Base-by-base conservation (phyloP, 1,140 invertebrate genomes). In the Agraylea sexmaculata region DNA sequence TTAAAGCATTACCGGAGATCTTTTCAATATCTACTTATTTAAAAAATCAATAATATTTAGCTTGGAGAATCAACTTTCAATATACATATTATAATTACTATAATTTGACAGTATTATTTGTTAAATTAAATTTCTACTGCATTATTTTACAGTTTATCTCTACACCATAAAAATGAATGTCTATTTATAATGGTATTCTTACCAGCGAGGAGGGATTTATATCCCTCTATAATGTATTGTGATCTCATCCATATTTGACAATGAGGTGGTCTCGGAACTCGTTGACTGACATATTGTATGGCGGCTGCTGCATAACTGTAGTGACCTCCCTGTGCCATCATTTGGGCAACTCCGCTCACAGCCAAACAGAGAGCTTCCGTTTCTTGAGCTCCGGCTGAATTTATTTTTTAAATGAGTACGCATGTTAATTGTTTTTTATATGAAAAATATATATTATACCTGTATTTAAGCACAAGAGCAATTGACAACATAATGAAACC, bases 401-500 rank as follows among this genome's bases (percentile, higher is more conserved):
- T 25, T 25, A 25, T 25, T 25, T 6, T 25, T 7, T 7, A 25
- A n/a, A 6, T 7, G n/a, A 25, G 23, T 25, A 6, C 6, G n/a
- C 6, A 25, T n/a, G 7, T n/a, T n/a, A 25, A 6, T 7, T 7
- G 7, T 7, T 25, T 25, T 25, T 25, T 7, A 7, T 25, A 25
- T 25, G 7, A 25, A 25, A 25, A 25, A 22, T 22, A 36, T 36
- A 36, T 12, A 16, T 56, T 55, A 50, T 51, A 66, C 64, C 64
- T 20, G 63, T 65, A 46, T 85, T 83, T 8, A 85, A 66, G 48
- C 83, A 73, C 0, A 93, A 62, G 12, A 90, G 60, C 13, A 89
- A 53, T 54, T 90, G 86, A 30, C 78, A 78, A 53, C 74, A 81
- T 22, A 90, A 60, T 0, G 78, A 79, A 0, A 77, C 76, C 69